Evolutionary conservation across 2,888 invertebrate species (phyloP), one percentile per base, ranked within the genome.

Genomic region (Cylloceria caligata): DNA sequence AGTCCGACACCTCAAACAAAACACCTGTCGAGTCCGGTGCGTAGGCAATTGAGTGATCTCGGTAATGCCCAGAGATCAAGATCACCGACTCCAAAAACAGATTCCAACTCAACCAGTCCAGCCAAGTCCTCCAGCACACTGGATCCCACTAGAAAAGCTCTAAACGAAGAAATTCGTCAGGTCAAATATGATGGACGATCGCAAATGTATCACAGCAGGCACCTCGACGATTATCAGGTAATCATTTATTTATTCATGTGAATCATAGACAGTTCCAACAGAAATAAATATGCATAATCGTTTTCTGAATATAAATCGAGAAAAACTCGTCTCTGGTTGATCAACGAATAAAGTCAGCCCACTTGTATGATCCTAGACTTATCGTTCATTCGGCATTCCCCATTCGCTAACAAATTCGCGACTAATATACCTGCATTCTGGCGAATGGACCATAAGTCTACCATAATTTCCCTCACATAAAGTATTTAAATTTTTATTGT

Each of bases 1-100:
- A 94, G 93, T 90, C 94, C 93, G 34, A 94, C 93, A 81, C 94
- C 93, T 57, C 94, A 93, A 89, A 94, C 90, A 86, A 94, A 93
- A 90, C 94, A 90, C 90, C 91, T 88, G 45, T 92, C 88, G 87
- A 93, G 89, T 84, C 90, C 89, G 30, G 86, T 81, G 45, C 89
- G 89, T 72, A 64, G 81, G 27, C 90, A 90, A 47, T 64, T 80
- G 34, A 86, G 86, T 52, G 88, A 89, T 83, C 85, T 89, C 52
- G 86, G 84, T 34, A 90, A 69, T 27, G 74, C 89, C 68, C 88
- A 89, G 55, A 88, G 91, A 83, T 91, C 91, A n/a, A 87, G 89
- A 84, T 91, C 90, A 60, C 90, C 94, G 80, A 94, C 94, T 82
- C 92, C 93, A 2, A 94, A 93, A 86, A 92, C 93, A 1, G 90